phyloP scores from a whole-genome alignment of 2,888 invertebrate genomes.

The Serripes groenlandicus region DNA sequence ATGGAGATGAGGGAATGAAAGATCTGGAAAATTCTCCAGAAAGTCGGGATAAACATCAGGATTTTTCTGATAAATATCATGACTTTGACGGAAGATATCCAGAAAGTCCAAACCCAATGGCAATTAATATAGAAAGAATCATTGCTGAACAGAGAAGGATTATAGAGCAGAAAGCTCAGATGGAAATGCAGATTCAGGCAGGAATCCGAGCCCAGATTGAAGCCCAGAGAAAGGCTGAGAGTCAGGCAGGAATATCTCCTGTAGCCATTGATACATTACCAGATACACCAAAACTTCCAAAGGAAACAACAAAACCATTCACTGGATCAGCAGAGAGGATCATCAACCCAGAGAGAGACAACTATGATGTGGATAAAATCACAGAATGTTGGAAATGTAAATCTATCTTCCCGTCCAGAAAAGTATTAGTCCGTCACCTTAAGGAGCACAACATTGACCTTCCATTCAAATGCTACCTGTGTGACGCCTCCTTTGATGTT shows the following conservation, averaged over 20 bases:
- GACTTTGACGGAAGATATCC: no score
- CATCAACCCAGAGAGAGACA: constrained; percentile 84
- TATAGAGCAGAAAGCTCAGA: constrained; percentile 62
- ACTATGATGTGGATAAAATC: constrained; percentile 85
- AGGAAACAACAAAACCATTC: constrained; percentile 59
- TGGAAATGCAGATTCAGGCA: constrained; percentile 64
- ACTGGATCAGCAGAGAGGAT: constrained; percentile 73
- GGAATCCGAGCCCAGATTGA: constrained; percentile 63
- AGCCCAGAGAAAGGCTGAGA: constrained; percentile 48
- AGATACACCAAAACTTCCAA: constrained; percentile 21
- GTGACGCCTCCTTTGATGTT: constrained; percentile 94
- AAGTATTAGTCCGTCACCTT: constrained; percentile 82
- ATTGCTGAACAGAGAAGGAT: constrained; percentile 63
- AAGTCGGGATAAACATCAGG: no score
- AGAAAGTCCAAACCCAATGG: constrained; percentile 49
- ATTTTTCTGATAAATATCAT: constrained; percentile 15
- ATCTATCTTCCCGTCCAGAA: constrained; percentile 78
- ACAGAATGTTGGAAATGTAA: constrained; percentile 84
- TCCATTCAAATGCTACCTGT: constrained; percentile 96
- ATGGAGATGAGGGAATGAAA: constrained; percentile 9
- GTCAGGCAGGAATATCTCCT: constrained; percentile 18
- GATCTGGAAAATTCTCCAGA: background rate
- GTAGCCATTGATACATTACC: constrained; percentile 37
- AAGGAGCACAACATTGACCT: constrained; percentile 87
- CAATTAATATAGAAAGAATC: constrained; percentile 55